Percentiles rank a stretch among this genome's conserved stretches.
These are phyloP conservation scores for Anolis apletophallus DNA, from an alignment of 2,797 vertebrate genomes.

Conservation along the genomic window DNA sequence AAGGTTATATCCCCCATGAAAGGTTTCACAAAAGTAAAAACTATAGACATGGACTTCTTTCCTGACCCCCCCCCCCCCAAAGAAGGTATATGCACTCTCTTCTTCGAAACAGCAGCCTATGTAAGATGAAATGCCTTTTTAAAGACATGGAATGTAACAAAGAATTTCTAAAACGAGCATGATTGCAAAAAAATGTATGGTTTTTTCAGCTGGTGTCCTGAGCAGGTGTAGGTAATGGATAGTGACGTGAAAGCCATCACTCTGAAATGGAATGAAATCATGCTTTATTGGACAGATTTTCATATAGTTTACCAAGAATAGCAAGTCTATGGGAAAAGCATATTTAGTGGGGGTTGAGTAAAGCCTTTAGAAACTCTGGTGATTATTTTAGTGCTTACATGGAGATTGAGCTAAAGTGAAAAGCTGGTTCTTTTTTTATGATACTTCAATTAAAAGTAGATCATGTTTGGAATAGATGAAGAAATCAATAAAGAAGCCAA, in stretches of 20 bases:
- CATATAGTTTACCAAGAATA: neutral
- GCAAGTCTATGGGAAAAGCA: neutral
- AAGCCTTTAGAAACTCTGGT: neutral
- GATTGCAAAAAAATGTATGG: neutral
- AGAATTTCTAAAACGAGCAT: neutral
- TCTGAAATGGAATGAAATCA: neutral
- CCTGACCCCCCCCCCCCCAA: too few relatives aligned
- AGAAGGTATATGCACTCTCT: neutral
- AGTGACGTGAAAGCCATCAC: neutral
- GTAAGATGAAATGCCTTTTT: neutral
- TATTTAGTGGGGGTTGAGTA: neutral
- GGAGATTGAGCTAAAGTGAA: neutral
- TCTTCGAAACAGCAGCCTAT: neutral
- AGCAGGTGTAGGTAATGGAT: neutral
- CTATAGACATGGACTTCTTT: neutral
- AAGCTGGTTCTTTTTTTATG: conserved; percentile 12
- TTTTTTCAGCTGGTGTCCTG: neutral
- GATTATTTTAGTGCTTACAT: neutral
- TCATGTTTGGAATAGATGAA: conserved; percentile 45
- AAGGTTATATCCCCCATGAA: neutral
- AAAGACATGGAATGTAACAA: neutral
- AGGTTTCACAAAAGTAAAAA: neutral
- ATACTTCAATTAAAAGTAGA: neutral
- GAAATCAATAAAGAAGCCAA: conserved; percentile 31
- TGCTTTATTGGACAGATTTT: neutral